Evolutionary conservation across 2,113 vertebrate species (phyloP), one percentile per base, ranked within the genome.

Genomic region (Melanostigma gelatinosum): DNA sequence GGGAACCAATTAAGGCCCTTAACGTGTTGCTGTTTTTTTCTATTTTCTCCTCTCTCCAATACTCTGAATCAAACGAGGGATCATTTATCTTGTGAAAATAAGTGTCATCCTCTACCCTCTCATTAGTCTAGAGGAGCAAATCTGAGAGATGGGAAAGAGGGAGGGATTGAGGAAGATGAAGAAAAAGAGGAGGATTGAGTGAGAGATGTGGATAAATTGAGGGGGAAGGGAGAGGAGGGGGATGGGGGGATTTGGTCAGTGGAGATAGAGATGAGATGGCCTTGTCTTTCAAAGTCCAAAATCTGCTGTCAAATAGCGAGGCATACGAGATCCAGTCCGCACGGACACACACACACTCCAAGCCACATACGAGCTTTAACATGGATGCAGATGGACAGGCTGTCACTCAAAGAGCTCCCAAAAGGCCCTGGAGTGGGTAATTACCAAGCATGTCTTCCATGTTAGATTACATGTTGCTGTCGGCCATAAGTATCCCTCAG

Each of bases 401-500:
- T 93, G 93, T 94, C 94, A 94, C 77, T 92, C 90, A 90, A 46
- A 83, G 34, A 69, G 74, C 83, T 91, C 88, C 87, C 89, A 68
- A 83, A 86, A 93, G 92, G 75, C 72, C 85, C 70, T 34, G 69
- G 73, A 92, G 83, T 88, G 90, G 86, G 84, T 94, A 93, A 95
- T 95, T 95, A 93, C 89, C 86, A 89, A 81, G 80, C 87, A 88
- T 90, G 89, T 92, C 93, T 87, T 88, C 88, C 84, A 88, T 93
- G 90, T 94, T 90, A 91, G 92, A 94, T 92, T 93, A 90, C 90
- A 93, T 93, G 92, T 93, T 92, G 85, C 91, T 93, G 92, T 87
- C 72, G 90, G 85, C 89, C 85, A 87, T 85, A 85, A 88, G 87
- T 88, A 87, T 90, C 91, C 90, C 91, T 60, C 82, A 84, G 85